Evolutionary conservation across 2,888 invertebrate species (phyloP).

Genomic region (Sinodicranocentrus sp.): DNA sequence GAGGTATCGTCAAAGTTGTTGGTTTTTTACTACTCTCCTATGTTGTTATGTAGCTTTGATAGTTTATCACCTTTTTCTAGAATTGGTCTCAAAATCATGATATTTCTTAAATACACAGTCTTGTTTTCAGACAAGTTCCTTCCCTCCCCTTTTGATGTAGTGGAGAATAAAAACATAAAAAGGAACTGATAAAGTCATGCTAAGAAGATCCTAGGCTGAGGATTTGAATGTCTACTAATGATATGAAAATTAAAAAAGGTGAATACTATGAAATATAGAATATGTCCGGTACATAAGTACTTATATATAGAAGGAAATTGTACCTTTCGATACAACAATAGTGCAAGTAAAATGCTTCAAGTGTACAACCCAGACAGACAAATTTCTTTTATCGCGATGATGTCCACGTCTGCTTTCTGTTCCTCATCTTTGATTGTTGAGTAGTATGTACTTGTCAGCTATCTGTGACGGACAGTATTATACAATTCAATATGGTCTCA

Average conservation of each 20-base stretch:
- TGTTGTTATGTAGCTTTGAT: neutral
- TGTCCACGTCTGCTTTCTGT: constrained; percentile 2
- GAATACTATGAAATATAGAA: neutral
- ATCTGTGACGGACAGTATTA: constrained; percentile 44
- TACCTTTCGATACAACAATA: neutral
- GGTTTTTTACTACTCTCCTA: neutral
- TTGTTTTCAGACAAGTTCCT: neutral
- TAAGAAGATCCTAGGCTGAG: no score
- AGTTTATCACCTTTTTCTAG: neutral
- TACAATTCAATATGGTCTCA: constrained; percentile 40
- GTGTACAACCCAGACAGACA: constrained; percentile 35
- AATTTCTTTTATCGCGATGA: constrained; percentile 25
- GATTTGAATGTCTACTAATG: no score
- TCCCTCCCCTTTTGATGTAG: no score
- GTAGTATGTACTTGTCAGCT: constrained; percentile 46
- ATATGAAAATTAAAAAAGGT: neutral
- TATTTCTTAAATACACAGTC: neutral
- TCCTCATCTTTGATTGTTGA: constrained; percentile 30
- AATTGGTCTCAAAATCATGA: constrained; percentile 3
- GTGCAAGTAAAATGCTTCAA: neutral
- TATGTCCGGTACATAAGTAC: no score
- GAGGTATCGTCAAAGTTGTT: constrained; percentile 24
- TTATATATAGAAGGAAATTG: no score
- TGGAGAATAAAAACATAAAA: no score
- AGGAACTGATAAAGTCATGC: no score